Evolutionary conservation across 2,888 invertebrate species (phyloP).

Genomic region (Laspeyria flexula): DNA sequence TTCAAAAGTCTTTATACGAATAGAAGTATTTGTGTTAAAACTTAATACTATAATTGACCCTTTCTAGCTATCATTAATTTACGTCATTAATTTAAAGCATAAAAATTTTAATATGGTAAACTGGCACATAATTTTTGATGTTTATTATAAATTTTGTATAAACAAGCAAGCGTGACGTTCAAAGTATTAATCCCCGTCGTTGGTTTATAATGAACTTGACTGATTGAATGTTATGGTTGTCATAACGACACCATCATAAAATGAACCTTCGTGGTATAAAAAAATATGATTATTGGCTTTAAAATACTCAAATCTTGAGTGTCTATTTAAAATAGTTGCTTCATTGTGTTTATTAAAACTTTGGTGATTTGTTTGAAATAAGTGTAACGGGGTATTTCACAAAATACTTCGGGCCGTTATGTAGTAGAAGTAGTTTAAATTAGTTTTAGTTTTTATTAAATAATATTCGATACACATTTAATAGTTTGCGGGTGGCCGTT

Average conservation of each 20-base stretch:
- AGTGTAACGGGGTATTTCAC: conserved; percentile 29
- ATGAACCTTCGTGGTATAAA: conserved; percentile 39
- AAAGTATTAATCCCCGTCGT: conserved; percentile 48
- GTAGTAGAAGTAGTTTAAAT: conserved; percentile 22
- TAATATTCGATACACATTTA: conserved; percentile 7
- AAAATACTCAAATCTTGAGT: conserved; percentile 6
- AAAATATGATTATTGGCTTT: conserved; percentile 2
- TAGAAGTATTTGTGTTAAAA: conserved; percentile 18
- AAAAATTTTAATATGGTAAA: conserved; percentile 60
- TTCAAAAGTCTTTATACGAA: neutral
- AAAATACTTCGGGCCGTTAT: too few relatives aligned
- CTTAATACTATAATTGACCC: conserved; percentile 24
- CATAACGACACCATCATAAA: conserved; percentile 44
- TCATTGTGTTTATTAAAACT: conserved; percentile 35
- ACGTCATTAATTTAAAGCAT: conserved; percentile 47
- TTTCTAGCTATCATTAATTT: conserved; percentile 21
- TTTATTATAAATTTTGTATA: conserved; percentile 56
- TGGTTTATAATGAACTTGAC: conserved; percentile 58
- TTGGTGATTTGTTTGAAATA: conserved; percentile 29
- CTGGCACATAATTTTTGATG: conserved; percentile 57
- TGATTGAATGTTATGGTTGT: conserved; percentile 63
- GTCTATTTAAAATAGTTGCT: conserved; percentile 18
- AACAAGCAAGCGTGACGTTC: conserved; percentile 53
- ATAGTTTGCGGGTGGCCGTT: too few relatives aligned
- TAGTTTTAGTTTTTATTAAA: neutral